A percentile compares a stretch with the other conserved stretches of the same genome.
Conservation (phyloP, 1,140 invertebrate genomes). For the Hyphantria cunea region DNA sequence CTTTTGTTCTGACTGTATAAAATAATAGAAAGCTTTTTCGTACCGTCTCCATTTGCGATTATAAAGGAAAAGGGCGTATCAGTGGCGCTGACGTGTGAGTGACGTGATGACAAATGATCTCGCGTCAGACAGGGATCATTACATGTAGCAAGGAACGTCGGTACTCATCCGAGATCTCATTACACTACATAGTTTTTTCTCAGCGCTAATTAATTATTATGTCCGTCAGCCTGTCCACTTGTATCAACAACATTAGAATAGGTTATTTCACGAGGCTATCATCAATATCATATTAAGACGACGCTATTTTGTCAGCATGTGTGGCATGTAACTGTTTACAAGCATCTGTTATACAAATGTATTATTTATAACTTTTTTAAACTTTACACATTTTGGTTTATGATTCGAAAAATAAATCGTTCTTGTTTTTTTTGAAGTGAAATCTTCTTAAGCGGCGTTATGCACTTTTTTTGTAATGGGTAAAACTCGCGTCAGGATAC, state of each 20-base stretch:
- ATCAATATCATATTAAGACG: constrained; percentile 27
- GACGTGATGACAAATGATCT: constrained; percentile 68
- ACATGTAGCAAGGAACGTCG: constrained; percentile 18
- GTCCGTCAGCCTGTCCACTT: constrained; percentile 29
- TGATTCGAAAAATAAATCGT: no score
- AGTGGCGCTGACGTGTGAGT: constrained; percentile 55
- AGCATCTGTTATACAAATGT: no score
- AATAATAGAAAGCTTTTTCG: constrained; percentile 5
- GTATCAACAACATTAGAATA: constrained; percentile 33
- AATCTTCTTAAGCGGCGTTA: no score
- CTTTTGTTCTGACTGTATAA: no score
- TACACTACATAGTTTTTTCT: constrained; percentile 26
- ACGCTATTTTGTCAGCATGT: constrained; percentile 23
- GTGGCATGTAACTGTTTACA: constrained; percentile 7
- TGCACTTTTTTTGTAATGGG: no score
- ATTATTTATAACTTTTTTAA: no score
- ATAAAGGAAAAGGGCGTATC: constrained; percentile 59
- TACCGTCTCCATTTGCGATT: constrained; percentile 33
- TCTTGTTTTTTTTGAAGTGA: no score
- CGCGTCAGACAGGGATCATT: constrained; percentile 39
- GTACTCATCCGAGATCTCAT: constrained; percentile 16
- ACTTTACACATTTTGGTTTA: no score
- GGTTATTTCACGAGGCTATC: constrained; percentile 22
- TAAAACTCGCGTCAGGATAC: no score
- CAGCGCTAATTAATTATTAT: constrained; percentile 42